Conservation (phyloP, 2,113 vertebrate species). For the Ophiodon elongatus region DNA sequence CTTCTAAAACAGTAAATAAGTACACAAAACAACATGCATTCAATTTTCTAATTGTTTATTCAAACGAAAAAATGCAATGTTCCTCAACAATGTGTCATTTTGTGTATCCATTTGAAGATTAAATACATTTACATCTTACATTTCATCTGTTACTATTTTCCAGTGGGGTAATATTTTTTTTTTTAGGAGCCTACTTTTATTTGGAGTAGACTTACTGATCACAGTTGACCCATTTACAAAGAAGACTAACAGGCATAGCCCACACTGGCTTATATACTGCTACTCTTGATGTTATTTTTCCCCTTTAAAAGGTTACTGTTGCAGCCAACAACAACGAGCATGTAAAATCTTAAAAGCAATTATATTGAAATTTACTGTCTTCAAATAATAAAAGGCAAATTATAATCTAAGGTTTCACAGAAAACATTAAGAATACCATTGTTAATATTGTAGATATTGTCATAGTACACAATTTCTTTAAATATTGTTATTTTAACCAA, state of each 20-base stretch:
- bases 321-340: not conserved
- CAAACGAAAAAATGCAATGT: not conserved
- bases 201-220: not conserved
- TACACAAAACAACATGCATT: not conserved
- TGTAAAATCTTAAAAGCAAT: not conserved
- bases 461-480: rapidly evolving
- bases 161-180: not conserved
- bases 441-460: not conserved
- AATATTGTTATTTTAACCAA: not conserved
- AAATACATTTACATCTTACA: not conserved
- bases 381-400: not conserved
- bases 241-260: not conserved
- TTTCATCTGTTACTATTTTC: not conserved
- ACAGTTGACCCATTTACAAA: not conserved
- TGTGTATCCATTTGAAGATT: not conserved
- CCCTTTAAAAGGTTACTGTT: not conserved
- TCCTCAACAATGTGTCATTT: not conserved
- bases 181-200: not conserved
- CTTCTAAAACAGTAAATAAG: not conserved
- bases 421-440: not conserved
- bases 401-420: not conserved
- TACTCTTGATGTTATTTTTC: not conserved
- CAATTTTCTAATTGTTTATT: not conserved
- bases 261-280: not conserved
- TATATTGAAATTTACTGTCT: too few species aligned